Base-by-base conservation (phyloP, 1,140 invertebrate species). In the Babylonia areolata region DNA sequence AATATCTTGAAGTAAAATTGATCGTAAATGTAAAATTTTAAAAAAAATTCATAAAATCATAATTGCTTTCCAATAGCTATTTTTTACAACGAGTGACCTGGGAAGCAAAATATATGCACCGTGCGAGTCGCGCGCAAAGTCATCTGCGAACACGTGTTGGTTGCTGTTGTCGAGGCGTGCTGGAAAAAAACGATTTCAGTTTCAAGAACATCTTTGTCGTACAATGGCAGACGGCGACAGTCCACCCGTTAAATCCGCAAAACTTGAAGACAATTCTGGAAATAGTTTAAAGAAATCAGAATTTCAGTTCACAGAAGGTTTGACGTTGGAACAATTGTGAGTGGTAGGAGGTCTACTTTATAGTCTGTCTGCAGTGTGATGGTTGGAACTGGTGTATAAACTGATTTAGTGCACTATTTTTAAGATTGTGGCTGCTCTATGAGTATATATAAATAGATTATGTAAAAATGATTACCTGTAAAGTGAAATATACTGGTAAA, bases 21-120 rank as follows among this genome's bases (percentile, higher is more conserved):
- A 33, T 40, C 5, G 31, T 42, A 37, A 35, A 15, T 33, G 35
- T 15, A 35, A 12, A 12, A 73, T 35, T 2, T 15, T 15, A 20
- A 12, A 6, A 35, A 35, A 33, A 33, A 12, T 73, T 33, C 9
- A 77, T 40, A 23, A 2, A 40, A 17, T 23, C 11, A 2, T 40
- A 28, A 15, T 12, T 40, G 23, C 20, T 39, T 77, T 15, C 20
- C 11, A 40, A 9, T 40, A 77, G 35, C 17, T 40, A 40, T 77
- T 77, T 77, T 77, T 6, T 2, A 77, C 31, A 5, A 77, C 3
- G 37, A 28, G 23, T 77, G 78, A 80, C 78, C 40, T n/a, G 15
- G 78, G 78, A 80, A 80, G 42, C 46, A 80, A 80, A 80, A 80
- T 80, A 80, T 28, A n/a, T n/a, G n/a, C n/a, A n/a, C n/a, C n/a